phyloP scores from a whole-genome alignment of 2,888 invertebrate genomes.

The Tachina lurida region DNA sequence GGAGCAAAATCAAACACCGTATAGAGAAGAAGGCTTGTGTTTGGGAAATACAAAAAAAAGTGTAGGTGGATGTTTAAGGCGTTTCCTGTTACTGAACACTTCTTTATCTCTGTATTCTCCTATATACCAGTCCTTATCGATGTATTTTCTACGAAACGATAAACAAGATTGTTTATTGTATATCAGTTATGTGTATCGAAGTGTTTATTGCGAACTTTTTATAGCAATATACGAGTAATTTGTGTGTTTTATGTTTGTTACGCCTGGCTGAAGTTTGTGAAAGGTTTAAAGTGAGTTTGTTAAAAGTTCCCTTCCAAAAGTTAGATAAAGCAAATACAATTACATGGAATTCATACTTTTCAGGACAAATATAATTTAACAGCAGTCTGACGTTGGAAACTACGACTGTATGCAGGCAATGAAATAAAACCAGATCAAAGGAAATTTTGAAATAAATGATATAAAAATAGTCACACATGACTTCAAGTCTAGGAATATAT shows the following conservation, averaged over 20 bases:
- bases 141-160: conserved; percentile 11
- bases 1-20: conserved; percentile 4
- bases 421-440: background rate
- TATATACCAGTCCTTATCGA: conserved; percentile 5
- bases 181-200: conserved; percentile 13
- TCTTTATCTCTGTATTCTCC: background rate
- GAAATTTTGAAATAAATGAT: conserved; percentile 16
- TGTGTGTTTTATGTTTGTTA: conserved; percentile 24
- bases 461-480: background rate
- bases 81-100: background rate
- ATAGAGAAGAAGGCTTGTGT: background rate
- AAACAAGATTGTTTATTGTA: conserved; percentile 8
- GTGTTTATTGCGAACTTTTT: conserved; percentile 19
- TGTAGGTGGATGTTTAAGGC: conserved; percentile 7
- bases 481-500: background rate
- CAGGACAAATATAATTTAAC: background rate
- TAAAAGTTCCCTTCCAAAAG: background rate
- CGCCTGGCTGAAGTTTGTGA: conserved; percentile 11
- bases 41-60: background rate
- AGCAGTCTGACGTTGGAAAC: background rate
- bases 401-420: background rate
- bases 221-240: background rate
- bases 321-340: conserved; percentile 38
- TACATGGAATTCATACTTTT: background rate
- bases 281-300: background rate